Evolutionary conservation across 2,888 invertebrate species (phyloP).

Genomic region (Dioctria linearis): DNA sequence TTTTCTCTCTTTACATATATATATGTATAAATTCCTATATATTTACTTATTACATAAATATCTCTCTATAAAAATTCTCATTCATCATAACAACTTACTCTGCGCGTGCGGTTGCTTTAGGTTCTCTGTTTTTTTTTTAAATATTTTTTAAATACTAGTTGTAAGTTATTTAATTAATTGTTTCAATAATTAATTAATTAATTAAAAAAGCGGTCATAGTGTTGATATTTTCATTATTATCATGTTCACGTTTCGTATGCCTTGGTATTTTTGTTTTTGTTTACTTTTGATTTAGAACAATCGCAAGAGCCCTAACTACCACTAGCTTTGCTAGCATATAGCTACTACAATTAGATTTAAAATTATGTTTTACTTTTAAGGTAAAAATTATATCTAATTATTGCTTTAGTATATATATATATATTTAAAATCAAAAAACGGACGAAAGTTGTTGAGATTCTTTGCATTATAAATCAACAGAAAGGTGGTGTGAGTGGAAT

Average conservation of each 20-base stretch:
- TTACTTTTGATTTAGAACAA: constrained; percentile 30
- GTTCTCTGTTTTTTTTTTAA: not conserved
- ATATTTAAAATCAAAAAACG: constrained; percentile 20
- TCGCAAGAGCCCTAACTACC: constrained; percentile 12
- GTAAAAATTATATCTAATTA: constrained; percentile 47
- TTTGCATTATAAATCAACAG: constrained; percentile 27
- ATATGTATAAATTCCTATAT: constrained; percentile 52
- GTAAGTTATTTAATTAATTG: constrained; percentile 13
- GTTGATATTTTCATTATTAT: constrained; percentile 39
- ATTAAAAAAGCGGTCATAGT: constrained; percentile 24
- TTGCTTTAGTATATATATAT: constrained; percentile 27
- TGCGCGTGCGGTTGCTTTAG: constrained; percentile 42
- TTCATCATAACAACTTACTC: constrained; percentile 48
- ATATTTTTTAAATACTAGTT: constrained; percentile 21
- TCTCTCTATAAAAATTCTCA: constrained; percentile 51
- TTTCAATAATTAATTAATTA: not conserved
- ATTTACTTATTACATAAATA: constrained; percentile 42
- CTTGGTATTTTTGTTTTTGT: not conserved
- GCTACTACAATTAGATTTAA: constrained; percentile 8
- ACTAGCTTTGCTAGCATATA: constrained; percentile 19
- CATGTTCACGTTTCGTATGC: constrained; percentile 38
- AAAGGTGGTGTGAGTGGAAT: constrained; percentile 14
- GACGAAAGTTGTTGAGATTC: constrained; percentile 41
- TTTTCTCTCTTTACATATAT: constrained; percentile 45
- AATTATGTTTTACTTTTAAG: constrained; percentile 29